These are phyloP conservation scores for Dyspetes luteomarginatus DNA, from an alignment of 2,888 invertebrate species.

Conservation along the genomic window DNA sequence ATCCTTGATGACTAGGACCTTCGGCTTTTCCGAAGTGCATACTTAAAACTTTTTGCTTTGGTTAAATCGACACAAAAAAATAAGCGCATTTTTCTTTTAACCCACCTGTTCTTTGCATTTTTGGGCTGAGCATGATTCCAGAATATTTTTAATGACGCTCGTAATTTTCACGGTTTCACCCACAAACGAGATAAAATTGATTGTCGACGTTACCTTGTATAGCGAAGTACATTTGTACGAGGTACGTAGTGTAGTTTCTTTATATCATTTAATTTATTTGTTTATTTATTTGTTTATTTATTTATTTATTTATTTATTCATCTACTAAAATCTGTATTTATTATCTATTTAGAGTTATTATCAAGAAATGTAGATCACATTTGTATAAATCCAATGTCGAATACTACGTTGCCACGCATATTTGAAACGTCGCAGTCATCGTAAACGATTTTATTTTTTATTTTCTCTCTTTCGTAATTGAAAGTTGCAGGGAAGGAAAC, in stretches of 20 bases:
- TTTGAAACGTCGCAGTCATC: slow-evolving; percentile 3
- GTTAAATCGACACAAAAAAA: background rate
- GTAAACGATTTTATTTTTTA: slow-evolving; percentile 1
- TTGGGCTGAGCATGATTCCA: slow-evolving; percentile 89
- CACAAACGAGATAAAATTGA: slow-evolving; percentile 48
- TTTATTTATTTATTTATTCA: background rate
- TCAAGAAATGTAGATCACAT: slow-evolving; percentile 12
- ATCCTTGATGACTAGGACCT: slow-evolving; percentile 16
- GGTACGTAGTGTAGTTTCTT: slow-evolving; percentile 6
- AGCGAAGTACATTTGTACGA: slow-evolving; percentile 35
- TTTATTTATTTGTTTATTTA: background rate
- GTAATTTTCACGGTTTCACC: slow-evolving; percentile 21
- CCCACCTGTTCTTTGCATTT: slow-evolving; percentile 91
- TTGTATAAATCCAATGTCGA: slow-evolving; percentile 32
- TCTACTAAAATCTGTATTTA: background rate
- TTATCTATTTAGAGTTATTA: slow-evolving; percentile 15
- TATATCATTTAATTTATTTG: background rate
- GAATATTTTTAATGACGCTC: background rate
- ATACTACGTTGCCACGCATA: background rate
- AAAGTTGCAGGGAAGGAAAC: slow-evolving; percentile 2
- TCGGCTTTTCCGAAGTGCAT: background rate
- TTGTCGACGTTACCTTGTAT: slow-evolving; percentile 58
- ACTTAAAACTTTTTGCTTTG: slow-evolving; percentile 9
- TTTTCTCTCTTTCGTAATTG: background rate
- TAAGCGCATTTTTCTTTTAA: background rate